These are phyloP conservation scores for Natator depressus DNA, from an alignment of 2,113 vertebrate genomes.

Conservation along the genomic window DNA sequence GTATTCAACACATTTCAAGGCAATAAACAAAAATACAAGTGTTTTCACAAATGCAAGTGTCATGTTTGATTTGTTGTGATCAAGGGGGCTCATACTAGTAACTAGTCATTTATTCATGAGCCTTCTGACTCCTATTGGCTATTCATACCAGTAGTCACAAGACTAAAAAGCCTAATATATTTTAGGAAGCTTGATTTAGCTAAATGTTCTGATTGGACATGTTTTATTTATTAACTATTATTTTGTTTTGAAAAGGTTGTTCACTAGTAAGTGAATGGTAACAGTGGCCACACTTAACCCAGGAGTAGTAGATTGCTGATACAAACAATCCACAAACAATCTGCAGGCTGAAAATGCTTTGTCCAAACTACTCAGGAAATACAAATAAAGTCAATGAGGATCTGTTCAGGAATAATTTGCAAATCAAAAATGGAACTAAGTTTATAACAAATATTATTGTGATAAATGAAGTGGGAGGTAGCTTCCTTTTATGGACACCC, in stretches of 20 bases:
- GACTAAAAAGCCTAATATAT: background rate
- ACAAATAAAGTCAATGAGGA: background rate
- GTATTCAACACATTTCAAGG: background rate
- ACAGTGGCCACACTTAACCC: background rate
- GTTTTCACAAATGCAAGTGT: background rate
- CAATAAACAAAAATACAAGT: background rate
- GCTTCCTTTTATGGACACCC: no score
- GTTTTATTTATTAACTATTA: background rate
- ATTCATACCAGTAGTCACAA: background rate
- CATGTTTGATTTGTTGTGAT: background rate
- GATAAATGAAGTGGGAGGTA: no score
- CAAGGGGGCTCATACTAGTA: background rate
- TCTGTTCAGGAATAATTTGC: background rate
- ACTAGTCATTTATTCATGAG: fast-evolving
- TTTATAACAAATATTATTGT: background rate
- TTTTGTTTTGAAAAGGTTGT: background rate
- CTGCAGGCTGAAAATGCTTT: background rate
- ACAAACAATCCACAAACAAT: background rate
- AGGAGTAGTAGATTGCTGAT: background rate
- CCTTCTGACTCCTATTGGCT: background rate
- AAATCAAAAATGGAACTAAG: background rate
- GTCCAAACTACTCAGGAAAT: background rate
- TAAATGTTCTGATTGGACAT: background rate
- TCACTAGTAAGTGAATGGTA: background rate
- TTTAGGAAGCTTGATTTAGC: background rate